Evolutionary conservation across 1,140 invertebrate genomes (phyloP).

Genomic region (Philotrypesis tridentata): DNA sequence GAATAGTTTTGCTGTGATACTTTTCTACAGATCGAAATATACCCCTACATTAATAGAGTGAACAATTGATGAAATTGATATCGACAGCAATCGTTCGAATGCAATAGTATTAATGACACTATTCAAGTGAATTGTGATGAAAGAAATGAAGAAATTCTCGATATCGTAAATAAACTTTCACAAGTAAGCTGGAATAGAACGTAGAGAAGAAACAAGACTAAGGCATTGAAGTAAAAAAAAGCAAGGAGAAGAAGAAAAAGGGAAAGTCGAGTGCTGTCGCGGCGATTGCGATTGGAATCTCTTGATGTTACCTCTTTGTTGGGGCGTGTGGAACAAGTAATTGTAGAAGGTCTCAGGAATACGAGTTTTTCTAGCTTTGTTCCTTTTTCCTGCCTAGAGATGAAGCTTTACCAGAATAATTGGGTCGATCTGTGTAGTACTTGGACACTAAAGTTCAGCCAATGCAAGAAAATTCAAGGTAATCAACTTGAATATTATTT

Average conservation of each 20-base stretch:
- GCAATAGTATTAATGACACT: too few relatives aligned
- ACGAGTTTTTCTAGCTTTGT: neutral
- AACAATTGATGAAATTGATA: too few relatives aligned
- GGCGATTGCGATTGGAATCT: constrained; percentile 12
- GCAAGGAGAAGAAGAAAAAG: neutral
- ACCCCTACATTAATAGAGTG: too few relatives aligned
- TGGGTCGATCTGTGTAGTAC: neutral
- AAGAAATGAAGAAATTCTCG: too few relatives aligned
- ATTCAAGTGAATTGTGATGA: too few relatives aligned
- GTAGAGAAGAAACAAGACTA: too few relatives aligned
- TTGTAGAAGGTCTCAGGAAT: neutral
- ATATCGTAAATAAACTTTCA: too few relatives aligned
- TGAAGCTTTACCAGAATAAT: neutral
- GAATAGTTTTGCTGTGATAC: too few relatives aligned
- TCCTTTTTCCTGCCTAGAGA: neutral
- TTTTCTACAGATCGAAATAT: too few relatives aligned
- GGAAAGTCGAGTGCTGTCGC: neutral
- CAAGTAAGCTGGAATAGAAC: too few relatives aligned
- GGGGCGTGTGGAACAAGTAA: neutral
- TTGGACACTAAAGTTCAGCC: neutral
- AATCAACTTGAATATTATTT: neutral
- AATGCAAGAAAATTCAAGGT: neutral
- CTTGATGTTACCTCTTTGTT: constrained; percentile 9
- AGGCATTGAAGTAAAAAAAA: too few relatives aligned
- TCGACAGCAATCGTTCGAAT: too few relatives aligned